These are phyloP conservation scores for Aplodontia rufa DNA, from an alignment of 2,113 vertebrate species.

Conservation along the genomic window DNA sequence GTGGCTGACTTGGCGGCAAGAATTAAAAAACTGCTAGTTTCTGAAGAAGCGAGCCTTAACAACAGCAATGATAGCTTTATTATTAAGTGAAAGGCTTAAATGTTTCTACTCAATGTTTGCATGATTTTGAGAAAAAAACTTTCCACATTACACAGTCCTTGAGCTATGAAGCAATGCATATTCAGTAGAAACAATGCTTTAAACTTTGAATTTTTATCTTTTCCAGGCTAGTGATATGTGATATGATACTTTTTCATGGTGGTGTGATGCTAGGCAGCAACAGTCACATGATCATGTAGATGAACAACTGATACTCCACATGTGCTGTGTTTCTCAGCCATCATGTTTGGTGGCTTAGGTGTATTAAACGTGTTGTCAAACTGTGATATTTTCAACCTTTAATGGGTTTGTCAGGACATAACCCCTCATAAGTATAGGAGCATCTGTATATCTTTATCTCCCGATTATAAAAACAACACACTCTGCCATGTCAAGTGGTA, in stretches of 20 bases:
- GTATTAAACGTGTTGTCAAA: not conserved
- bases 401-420: not conserved
- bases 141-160: not conserved
- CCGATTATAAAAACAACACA: not conserved
- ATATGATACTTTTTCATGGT: not conserved
- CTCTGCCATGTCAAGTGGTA: not conserved
- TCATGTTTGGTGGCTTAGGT: not conserved
- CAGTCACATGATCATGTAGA: not conserved
- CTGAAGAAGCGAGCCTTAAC: not conserved
- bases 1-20: not conserved
- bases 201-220: not conserved
- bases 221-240: not conserved
- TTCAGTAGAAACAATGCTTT: not conserved
- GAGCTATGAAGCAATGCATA: not conserved
- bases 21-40: not conserved
- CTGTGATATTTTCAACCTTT: not conserved
- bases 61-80: not conserved
- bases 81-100: constrained; percentile 8
- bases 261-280: not conserved
- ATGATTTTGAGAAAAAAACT: constrained; percentile 47
- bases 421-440: not conserved
- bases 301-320: not conserved
- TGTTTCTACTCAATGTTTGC: not conserved
- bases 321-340: not conserved
- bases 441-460: not conserved